These are phyloP conservation scores for Allobates femoralis DNA, from an alignment of 2,797 vertebrate species.

Conservation along the genomic window DNA sequence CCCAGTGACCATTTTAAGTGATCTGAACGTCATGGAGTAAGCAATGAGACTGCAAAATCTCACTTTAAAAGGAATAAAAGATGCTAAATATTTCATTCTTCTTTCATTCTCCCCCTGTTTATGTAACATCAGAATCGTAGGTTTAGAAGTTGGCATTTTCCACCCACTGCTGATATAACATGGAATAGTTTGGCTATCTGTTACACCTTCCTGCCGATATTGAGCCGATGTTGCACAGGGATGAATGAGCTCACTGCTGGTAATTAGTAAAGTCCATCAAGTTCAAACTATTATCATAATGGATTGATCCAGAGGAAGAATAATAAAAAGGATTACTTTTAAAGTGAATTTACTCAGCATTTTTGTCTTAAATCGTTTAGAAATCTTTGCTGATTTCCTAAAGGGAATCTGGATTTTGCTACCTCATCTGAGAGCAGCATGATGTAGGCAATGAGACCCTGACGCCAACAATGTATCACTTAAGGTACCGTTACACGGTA, in stretches of 20 bases:
- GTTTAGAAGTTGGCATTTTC: not conserved
- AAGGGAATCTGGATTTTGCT: too few species aligned
- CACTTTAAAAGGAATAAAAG: not conserved
- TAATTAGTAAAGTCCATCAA: not conserved
- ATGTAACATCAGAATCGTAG: not conserved
- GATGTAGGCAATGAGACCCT: too few species aligned
- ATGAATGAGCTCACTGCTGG: too few species aligned
- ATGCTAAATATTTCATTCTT: not conserved
- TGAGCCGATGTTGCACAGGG: not conserved
- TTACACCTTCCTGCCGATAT: too few species aligned
- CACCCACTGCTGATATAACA: not conserved
- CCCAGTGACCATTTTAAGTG: conserved; percentile 29
- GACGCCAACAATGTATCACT: too few species aligned
- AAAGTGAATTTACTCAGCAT: too few species aligned
- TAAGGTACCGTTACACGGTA: too few species aligned
- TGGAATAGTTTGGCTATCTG: not conserved
- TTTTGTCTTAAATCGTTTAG: too few species aligned
- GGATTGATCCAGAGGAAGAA: not conserved
- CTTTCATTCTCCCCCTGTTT: not conserved
- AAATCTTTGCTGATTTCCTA: too few species aligned
- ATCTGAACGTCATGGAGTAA: conserved; percentile 2
- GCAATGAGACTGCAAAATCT: conserved; percentile 25
- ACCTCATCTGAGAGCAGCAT: too few species aligned
- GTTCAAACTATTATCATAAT: not conserved
- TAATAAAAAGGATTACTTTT: too few species aligned